Base-by-base conservation (phyloP, 2,888 invertebrate species). In the Ceramica pisi region DNA sequence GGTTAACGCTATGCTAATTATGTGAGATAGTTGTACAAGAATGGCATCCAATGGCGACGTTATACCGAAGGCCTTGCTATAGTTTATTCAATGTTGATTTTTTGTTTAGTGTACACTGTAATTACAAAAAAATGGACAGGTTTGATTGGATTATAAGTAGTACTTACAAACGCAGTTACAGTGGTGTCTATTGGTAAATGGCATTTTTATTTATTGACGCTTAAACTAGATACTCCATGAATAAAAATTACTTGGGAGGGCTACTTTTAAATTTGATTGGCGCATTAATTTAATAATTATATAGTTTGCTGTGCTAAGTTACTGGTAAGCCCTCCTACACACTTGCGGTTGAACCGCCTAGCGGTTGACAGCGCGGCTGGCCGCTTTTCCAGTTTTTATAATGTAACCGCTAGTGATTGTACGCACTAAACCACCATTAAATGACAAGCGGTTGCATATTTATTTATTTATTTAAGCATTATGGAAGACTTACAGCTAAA, bases 1-100 rank as follows among this genome's bases (percentile, higher is more conserved):
- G 88, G 89, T 87, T 86, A 88, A 83, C 81, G 78, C 85, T 82
- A 88, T 89, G 85, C 57, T 85, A 88, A 89, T 89, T 87, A 78
- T 67, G 60, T 82, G 84, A 84, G 88, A 87, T 89, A 87, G 88
- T 89, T 87, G 87, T 86, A 87, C 85, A 85, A 85, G 87, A 86
- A 89, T 86, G 82, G 80, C 71, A 69, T 65, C 72, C 60, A 78
- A 80, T 79, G 77, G 73, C 82, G 83, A 82, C 71, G 80, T 83
- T 81, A 82, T 81, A 78, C 56, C 78, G 63, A 71, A 68, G 87
- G 80, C 87, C 89, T 86, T 86, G 87, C 66, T 70, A 51, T 64
- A 75, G 63, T 75, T 68, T 77, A 67, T 77, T 84, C 78, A 79
- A 78, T 80, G 83, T 79, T 78, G 72, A 67, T 85, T 85, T 84